Base-by-base conservation (phyloP, 2,113 vertebrate genomes). In the Pica pica region DNA sequence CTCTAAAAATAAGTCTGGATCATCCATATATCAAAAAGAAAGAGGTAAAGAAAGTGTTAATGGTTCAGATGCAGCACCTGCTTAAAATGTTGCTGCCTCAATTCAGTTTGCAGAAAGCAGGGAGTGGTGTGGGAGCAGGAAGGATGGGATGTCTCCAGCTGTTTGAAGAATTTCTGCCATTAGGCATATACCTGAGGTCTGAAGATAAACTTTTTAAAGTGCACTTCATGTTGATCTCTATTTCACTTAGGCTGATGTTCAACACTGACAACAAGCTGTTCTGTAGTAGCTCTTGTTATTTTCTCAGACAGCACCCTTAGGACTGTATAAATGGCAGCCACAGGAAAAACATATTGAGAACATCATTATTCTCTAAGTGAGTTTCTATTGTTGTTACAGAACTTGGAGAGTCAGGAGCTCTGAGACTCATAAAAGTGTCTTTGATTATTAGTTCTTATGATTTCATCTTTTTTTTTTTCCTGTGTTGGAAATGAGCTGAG, bases 301-400 rank as follows among this genome's bases (percentile, higher is more conserved):
- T 96, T 95, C 85, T 78, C 73, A 91, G 93, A 94, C 79, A 92
- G 90, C 85, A 88, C 87, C 91, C 87, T 91, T 70, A 95, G 90
- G 87, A 96, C 71, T 59, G 35, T 70, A 61, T 90, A 93, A 93
- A 90, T 70, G 61, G 68, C 79, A 94, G 68, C 68, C 81, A 83
- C 60, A 71, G 75, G 57, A 56, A 75, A 87, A 95, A 95, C 84
- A 57, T 31, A 89, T 39, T 89, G 83, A 92, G 75, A 90, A 56
- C 53, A 70, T 86, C 75, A 74, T 96, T 83, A 89, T 93, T 96
- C 79, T 90, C 79, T 83, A 78, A 92, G 86, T 59, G 59, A 67
- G 31, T 77, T 95, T 85, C 85, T 93, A 60, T 64, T 97, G 75
- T 84, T 97, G 90, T 67, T 94, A 33, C 16, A 92, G 82, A 83